Conservation (phyloP, 2,888 invertebrate genomes). For the Conus canariensis region DNA sequence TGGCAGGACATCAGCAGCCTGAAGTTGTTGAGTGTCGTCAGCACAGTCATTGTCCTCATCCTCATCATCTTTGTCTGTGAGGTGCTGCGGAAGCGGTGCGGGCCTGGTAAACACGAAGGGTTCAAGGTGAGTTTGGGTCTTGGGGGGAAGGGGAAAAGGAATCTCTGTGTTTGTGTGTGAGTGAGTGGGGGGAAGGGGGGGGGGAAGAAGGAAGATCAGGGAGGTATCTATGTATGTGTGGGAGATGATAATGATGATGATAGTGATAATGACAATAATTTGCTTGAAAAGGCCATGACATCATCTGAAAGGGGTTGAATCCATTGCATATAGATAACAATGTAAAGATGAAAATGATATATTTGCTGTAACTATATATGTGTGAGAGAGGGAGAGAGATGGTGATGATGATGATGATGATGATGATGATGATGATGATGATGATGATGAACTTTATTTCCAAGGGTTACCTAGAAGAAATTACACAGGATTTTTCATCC, state of each 20-base stretch:
- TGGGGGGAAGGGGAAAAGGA: not conserved
- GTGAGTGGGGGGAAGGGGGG: not conserved
- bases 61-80: constrained; percentile 48
- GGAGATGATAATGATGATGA: not conserved
- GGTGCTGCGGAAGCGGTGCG: constrained; percentile 50
- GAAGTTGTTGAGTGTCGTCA: constrained; percentile 19
- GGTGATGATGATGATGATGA: too few relatives aligned
- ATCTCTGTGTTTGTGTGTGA: not conserved
- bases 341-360: too few relatives aligned
- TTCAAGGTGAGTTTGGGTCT: constrained; percentile 47
- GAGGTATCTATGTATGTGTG: not conserved
- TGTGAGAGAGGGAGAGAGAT: too few relatives aligned
- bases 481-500: too few relatives aligned
- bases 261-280: too few relatives aligned
- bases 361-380: too few relatives aligned
- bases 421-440: too few relatives aligned
- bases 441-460: too few relatives aligned
- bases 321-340: too few relatives aligned
- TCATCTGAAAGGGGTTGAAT: too few relatives aligned
- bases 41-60: constrained; percentile 32
- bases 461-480: too few relatives aligned
- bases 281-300: too few relatives aligned
- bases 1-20: constrained; percentile 31
- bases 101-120: constrained; percentile 42
- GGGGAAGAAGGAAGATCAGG: not conserved